These are phyloP conservation scores for Uropsilus gracilis DNA, from an alignment of 2,113 vertebrate species.

Conservation along the genomic window DNA sequence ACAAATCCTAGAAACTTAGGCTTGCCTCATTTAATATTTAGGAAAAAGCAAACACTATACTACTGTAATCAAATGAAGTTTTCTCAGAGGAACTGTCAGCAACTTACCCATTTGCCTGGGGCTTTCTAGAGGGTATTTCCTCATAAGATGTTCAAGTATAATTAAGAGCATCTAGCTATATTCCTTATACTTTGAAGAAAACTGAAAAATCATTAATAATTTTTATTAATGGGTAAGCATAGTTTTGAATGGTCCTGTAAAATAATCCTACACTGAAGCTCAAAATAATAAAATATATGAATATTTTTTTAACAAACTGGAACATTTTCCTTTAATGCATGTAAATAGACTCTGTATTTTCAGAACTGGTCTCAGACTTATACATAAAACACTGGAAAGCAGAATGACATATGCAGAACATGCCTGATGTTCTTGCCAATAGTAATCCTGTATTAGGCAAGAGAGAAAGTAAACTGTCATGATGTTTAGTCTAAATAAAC, in stretches of 20 bases:
- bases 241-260: background rate
- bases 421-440: background rate
- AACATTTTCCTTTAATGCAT: background rate
- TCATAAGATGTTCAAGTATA: constrained; percentile 14
- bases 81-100: constrained; percentile 46
- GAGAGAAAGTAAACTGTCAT: background rate
- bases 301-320: background rate
- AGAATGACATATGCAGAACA: background rate
- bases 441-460: background rate
- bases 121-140: constrained; percentile 49
- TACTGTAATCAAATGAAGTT: constrained; percentile 12
- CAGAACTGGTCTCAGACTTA: background rate
- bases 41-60: background rate
- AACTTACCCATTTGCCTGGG: constrained; percentile 28
- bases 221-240: constrained; percentile 55
- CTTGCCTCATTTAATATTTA: constrained; percentile 64
- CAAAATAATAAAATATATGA: background rate
- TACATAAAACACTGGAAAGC: background rate
- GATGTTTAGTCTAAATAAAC: constrained; percentile 15
- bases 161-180: constrained; percentile 44
- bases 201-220: constrained; percentile 23
- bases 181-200: constrained; percentile 4
- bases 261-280: background rate
- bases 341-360: background rate
- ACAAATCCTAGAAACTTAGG: constrained; percentile 36